A percentile compares a stretch with the other conserved stretches of the same genome.
phyloP scores from a whole-genome alignment of 2,888 invertebrate genomes.

The Hypolimnas misippus region DNA sequence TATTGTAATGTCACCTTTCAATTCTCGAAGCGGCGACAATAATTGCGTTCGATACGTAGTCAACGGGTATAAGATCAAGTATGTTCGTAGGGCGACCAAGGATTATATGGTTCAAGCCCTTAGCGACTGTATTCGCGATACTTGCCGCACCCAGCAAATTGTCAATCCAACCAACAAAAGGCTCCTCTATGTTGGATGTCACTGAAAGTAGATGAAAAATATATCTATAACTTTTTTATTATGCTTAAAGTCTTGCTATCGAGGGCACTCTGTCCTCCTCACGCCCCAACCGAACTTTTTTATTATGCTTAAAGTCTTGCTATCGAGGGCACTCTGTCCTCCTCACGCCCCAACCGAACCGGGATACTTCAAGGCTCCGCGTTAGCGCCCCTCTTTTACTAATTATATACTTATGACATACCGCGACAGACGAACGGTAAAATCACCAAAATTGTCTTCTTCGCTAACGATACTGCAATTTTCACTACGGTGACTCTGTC shows the following conservation, averaged over 20 bases:
- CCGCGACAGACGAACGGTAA: not conserved
- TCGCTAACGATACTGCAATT: no score
- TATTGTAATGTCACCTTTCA: no score
- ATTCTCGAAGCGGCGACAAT: slow-evolving; percentile 53
- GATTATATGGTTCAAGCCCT: slow-evolving; percentile 41
- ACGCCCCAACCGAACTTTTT: not conserved
- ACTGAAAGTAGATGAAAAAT: slow-evolving; percentile 44
- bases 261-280: no score
- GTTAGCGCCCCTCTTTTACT: no score
- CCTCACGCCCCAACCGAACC: no score
- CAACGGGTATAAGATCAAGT: slow-evolving; percentile 51
- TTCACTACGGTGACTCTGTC: no score
- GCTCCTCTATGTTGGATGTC: slow-evolving; percentile 49
- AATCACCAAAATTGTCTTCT: not conserved
- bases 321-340: no score
- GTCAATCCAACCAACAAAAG: slow-evolving; percentile 54
- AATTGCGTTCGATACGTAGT: slow-evolving; percentile 49
- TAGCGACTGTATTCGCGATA: slow-evolving; percentile 44
- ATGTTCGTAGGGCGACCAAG: slow-evolving; percentile 2
- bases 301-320: not conserved
- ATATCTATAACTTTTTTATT: not conserved
- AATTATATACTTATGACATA: no score
- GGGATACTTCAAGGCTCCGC: no score
- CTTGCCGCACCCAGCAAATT: slow-evolving; percentile 51
- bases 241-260: not conserved